Base-by-base conservation (phyloP, 1,140 invertebrate species). In the Cardiocondyla obscurior region DNA sequence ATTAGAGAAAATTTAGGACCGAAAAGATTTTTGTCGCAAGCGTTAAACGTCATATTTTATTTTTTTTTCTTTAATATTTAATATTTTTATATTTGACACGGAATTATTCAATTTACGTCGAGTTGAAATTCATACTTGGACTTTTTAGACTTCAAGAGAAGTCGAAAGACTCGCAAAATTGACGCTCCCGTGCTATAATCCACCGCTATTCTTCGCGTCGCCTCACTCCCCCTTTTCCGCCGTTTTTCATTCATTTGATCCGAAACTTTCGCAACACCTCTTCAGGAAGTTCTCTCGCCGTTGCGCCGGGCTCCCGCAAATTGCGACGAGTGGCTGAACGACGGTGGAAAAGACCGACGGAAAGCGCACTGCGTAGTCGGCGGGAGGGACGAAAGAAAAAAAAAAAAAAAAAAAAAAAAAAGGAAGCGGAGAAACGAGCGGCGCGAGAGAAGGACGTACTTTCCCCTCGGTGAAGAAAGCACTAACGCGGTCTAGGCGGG, bases 211-310 rank as follows among this genome's bases (percentile, higher is more conserved):
- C 25, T 62, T 14, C n/a, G n/a, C 22, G n/a, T 42, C 39, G 57
- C 44, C 60, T 53, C 33, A n/a, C 8, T 8, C 8, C 8, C 8
- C 25, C 39, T n/a, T 22, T n/a, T 42, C 12, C 46, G 39, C n/a
- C 69, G 55, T 46, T 82, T 82, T 69, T 64, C 64, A 49, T 67
- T 77, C 57, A 73, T 81, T 81, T 73, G 51, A 73, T 73, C 67
- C 28, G 51, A 73, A 81, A 81, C 77, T 81, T 81, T 81, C 46
- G 53, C 19, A 81, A 73, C 67, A 39, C 53, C 77, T 73, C 42
- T 70, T 70, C 77, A 73, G 77, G 55, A 81, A 81, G 65, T 81
- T 73, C 55, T 36, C 69, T 36, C 53, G 74, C 42, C 65, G 65
- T 74, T 51, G 22, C 30, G 44, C 60, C 12, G 73, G 73, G 44